phyloP scores from a whole-genome alignment of 2,113 vertebrate genomes.

The Lota lota region DNA sequence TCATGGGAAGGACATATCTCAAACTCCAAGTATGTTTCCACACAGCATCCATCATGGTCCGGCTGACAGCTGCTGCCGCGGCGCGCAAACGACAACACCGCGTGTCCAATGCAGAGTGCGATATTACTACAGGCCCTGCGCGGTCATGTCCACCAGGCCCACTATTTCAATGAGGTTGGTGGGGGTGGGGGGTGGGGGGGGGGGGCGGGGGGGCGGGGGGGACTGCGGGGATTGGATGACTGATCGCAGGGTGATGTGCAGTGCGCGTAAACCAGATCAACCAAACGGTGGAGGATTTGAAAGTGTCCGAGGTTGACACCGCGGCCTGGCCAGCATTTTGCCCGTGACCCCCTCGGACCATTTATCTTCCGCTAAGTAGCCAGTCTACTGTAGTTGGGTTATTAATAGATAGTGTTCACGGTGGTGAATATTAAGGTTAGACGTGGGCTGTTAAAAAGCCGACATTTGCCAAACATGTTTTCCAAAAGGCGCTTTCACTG shows the following conservation, averaged over 20 bases:
- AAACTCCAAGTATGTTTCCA: conserved; percentile 74
- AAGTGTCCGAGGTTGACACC: conserved; percentile 26
- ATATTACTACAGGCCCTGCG: no score
- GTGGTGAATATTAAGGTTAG: no score
- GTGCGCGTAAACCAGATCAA: not conserved
- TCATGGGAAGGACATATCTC: conserved; percentile 68
- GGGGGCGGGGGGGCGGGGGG: conserved; percentile 17
- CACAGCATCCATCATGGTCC: conserved; percentile 52
- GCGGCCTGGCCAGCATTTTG: conserved; percentile 20
- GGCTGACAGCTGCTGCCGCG: conserved; percentile 61
- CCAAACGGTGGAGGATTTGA: conserved; percentile 38
- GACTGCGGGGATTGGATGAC: conserved; percentile 12
- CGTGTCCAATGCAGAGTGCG: not conserved
- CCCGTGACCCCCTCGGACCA: not conserved
- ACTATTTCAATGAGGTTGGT: conserved; percentile 62
- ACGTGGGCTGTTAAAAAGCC: no score
- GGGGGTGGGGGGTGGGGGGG: conserved; percentile 24
- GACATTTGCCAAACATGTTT: no score
- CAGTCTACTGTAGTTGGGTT: not conserved
- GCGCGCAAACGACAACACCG: conserved; percentile 18
- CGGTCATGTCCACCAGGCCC: conserved; percentile 17
- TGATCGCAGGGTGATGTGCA: no score
- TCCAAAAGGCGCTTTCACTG: conserved; percentile 16
- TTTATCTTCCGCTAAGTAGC: conserved; percentile 29
- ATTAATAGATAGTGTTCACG: no score